Percentiles rank a stretch among this genome's conserved stretches.
Evolutionary conservation across 2,797 vertebrate species (phyloP).

Genomic region (Danio aesculapii): DNA sequence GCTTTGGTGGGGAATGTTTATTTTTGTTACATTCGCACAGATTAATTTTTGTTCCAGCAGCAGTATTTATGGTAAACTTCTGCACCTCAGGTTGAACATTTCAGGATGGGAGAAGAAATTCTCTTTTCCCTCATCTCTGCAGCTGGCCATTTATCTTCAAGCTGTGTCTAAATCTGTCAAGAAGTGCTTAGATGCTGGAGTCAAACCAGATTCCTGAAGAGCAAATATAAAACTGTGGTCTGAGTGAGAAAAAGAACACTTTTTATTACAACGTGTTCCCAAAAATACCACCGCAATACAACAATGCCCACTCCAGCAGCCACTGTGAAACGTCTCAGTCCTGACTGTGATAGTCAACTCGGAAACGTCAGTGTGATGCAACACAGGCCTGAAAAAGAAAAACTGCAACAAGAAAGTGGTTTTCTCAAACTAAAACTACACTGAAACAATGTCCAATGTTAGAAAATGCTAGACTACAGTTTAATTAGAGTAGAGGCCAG

Average conservation of each 20-base stretch:
- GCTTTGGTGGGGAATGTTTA: constrained; percentile 20
- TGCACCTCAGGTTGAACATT: constrained; percentile 6
- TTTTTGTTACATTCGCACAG: neutral
- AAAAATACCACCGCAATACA: neutral
- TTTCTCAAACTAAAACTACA: constrained; percentile 4
- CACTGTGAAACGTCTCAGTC: neutral
- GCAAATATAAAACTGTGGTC: constrained; percentile 16
- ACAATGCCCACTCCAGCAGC: neutral
- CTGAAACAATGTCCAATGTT: constrained; percentile 1
- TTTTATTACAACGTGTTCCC: too few relatives aligned
- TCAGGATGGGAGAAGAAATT: constrained; percentile 27
- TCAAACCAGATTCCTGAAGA: constrained; percentile 29
- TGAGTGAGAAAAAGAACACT: constrained; percentile 17
- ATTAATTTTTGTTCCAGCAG: neutral
- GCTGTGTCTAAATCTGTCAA: constrained; percentile 22
- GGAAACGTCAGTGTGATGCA: neutral
- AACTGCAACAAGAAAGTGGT: neutral
- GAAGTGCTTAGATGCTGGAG: constrained; percentile 29
- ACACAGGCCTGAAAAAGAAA: neutral
- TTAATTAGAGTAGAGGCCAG: too few relatives aligned
- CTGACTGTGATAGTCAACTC: neutral
- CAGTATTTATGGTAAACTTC: constrained; percentile 39
- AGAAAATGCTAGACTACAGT: too few relatives aligned
- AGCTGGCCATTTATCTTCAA: constrained; percentile 15
- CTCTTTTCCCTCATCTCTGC: constrained; percentile 2